Evolutionary conservation across 2,888 invertebrate genomes (phyloP), one percentile per base, ranked within the genome.

Genomic region (Dicyrtoma fusca): DNA sequence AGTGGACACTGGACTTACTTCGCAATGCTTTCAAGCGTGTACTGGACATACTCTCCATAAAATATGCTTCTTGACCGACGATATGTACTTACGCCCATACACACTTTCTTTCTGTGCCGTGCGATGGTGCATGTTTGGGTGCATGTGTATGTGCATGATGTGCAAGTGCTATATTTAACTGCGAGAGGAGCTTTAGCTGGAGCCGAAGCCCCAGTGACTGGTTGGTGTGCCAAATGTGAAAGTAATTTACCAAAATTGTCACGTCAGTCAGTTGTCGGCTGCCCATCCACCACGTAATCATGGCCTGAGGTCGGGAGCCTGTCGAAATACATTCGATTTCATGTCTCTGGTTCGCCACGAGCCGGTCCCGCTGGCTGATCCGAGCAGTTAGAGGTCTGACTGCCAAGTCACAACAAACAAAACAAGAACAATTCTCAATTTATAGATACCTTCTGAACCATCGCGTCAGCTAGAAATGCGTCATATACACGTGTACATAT

Each of bases 241-340:
- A 10, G 42, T 23, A 44, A 44, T 71, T 78, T 76, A 80, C 80
- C 77, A 79, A 74, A 76, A 80, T 78, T 70, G 79, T 79, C 75
- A 80, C 80, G 77, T 80, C 80, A 53, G 79, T 79, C 66, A 80
- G 77, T 73, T 80, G 80, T 65, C 79, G 71, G 74, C 72, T 80
- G 65, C 78, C 80, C 77, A 80, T 80, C 80, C 80, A 80, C 78
- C 77, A 80, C 45, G 77, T 76, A 62, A 80, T 79, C 80, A 79
- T 79, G 70, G 78, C 79, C 55, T 73, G 71, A 73, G 80, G 79
- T 77, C 80, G 66, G 59, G 77, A 78, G 49, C 80, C 80, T 55
- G 76, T 78, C 65, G 79, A 78, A 74, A 77, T 76, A 72, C 80
- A 80, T 72, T 79, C 76, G 74, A 80, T 79, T 74, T 79, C 77